Evolutionary conservation across 2,888 invertebrate genomes (phyloP), one percentile per base, ranked within the genome.

Genomic region (Rhagonycha lutea): DNA sequence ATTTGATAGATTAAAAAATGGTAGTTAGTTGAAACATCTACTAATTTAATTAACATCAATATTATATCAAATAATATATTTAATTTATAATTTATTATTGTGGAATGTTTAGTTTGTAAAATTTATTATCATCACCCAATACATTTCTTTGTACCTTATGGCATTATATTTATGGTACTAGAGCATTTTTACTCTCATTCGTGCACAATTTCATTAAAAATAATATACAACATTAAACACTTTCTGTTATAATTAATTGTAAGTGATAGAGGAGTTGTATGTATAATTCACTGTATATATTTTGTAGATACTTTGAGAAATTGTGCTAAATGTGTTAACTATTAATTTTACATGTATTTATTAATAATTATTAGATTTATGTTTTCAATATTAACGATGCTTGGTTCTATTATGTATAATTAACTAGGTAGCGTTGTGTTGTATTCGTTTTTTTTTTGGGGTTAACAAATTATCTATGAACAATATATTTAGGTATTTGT

Each of bases 271-370:
- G n/a, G n/a, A n/a, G 47, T 47, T 47, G 47, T 47, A 47, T 47
- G 47, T 47, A 47, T 47, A 47, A 47, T 47, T 47, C 47, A 47
- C 47, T 47, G 47, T 47, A 47, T 47, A 47, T 47, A 47, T 47
- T 24, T 65, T 65, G 63, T 65, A 65, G 63, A 65, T 65, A 65
- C n/a, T 65, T 47, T 65, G 26, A 65, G 23, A 65, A 65, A 65
- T 26, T 65, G 63, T 65, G 23, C 26, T 65, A 65, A 65, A n/a
- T 65, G 63, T 65, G 12, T 65, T 24, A 65, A 65, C 63, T 65
- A 65, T 65, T 65, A 24, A 65, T 26, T 62, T 47, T 47, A 47
- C 47, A 47, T 47, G 47, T 47, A 47, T 47, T 47, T 47, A 47
- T 47, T 47, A 47, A 47, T 47, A 47, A 47, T 47, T 47, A 47